Conservation (phyloP, 2,888 invertebrate species). For the Elmis aenea region DNA sequence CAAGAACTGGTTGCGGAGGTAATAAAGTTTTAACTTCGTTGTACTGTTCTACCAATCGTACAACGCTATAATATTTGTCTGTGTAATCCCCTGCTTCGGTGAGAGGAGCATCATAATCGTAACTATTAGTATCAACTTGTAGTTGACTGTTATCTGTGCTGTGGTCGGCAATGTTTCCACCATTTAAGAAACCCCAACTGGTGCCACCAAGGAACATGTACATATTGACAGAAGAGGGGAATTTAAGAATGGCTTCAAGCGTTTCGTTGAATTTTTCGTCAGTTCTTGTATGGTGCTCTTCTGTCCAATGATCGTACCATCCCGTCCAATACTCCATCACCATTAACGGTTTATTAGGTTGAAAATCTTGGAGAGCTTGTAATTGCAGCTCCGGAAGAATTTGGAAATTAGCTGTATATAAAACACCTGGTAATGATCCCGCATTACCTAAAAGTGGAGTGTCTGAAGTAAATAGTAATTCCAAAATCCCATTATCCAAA, state of each 20-base stretch:
- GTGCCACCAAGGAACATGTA: slow-evolving; percentile 92
- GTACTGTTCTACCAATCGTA: slow-evolving; percentile 48
- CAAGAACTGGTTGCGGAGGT: slow-evolving; percentile 38
- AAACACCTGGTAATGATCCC: slow-evolving; percentile 28
- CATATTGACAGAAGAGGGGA: slow-evolving; percentile 63
- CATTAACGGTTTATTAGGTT: slow-evolving; percentile 51
- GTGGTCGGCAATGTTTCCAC: slow-evolving; percentile 27
- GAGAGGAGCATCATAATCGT: slow-evolving; percentile 77
- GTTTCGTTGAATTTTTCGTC: slow-evolving; percentile 27
- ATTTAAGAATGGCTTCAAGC: slow-evolving; percentile 33
- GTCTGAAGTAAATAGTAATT: slow-evolving; percentile 54
- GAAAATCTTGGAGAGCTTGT: slow-evolving; percentile 42
- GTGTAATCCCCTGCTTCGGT: slow-evolving; percentile 87
- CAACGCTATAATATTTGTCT: slow-evolving; percentile 68
- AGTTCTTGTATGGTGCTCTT: slow-evolving; percentile 31
- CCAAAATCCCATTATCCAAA: slow-evolving; percentile 41
- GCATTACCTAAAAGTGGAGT: slow-evolving; percentile 25
- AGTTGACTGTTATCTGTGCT: slow-evolving; percentile 18
- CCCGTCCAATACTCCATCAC: slow-evolving; percentile 59
- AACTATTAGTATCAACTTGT: slow-evolving; percentile 45
- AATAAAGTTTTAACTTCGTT: slow-evolving; percentile 34
- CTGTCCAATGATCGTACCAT: slow-evolving; percentile 57
- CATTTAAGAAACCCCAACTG: slow-evolving; percentile 64
- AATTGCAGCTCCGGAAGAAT: slow-evolving; percentile 42
- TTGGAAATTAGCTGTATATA: slow-evolving; percentile 54